Evolutionary conservation across 2,888 invertebrate species (phyloP).

Genomic region (Zhengitettix transpicula): DNA sequence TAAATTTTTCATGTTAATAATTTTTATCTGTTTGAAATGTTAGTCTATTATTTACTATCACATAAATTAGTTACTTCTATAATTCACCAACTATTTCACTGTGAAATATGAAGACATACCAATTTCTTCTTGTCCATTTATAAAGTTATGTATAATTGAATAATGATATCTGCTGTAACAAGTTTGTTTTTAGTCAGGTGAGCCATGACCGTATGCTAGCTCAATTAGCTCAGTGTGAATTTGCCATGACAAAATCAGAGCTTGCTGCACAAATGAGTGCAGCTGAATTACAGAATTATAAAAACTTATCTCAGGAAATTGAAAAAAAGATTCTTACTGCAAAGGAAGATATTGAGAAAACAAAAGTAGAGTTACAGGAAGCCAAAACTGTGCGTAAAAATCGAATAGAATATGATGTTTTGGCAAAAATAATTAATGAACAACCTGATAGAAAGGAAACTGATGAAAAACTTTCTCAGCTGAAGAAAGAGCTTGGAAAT

Average conservation of each 20-base stretch:
- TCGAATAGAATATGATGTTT: constrained; percentile 79
- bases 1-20: too few relatives aligned
- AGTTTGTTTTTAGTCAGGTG: constrained; percentile 34
- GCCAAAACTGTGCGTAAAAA: constrained; percentile 81
- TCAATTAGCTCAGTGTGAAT: constrained; percentile 74
- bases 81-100: too few relatives aligned
- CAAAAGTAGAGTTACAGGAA: constrained; percentile 61
- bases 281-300: constrained; percentile 70
- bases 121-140: too few relatives aligned
- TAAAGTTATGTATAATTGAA: neutral
- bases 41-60: too few relatives aligned
- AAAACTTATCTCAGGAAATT: constrained; percentile 55
- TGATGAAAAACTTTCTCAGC: constrained; percentile 41
- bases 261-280: constrained; percentile 65
- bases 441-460: constrained; percentile 80
- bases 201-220: constrained; percentile 65
- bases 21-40: too few relatives aligned
- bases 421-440: constrained; percentile 78
- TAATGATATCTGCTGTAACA: neutral
- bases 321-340: constrained; percentile 65
- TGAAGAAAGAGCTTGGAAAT: constrained; percentile 55
- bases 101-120: too few relatives aligned
- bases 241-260: constrained; percentile 69
- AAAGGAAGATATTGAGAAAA: constrained; percentile 61
- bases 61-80: too few relatives aligned